Base-by-base conservation (phyloP, 2,888 invertebrate species). In the Coleophora deauratella region DNA sequence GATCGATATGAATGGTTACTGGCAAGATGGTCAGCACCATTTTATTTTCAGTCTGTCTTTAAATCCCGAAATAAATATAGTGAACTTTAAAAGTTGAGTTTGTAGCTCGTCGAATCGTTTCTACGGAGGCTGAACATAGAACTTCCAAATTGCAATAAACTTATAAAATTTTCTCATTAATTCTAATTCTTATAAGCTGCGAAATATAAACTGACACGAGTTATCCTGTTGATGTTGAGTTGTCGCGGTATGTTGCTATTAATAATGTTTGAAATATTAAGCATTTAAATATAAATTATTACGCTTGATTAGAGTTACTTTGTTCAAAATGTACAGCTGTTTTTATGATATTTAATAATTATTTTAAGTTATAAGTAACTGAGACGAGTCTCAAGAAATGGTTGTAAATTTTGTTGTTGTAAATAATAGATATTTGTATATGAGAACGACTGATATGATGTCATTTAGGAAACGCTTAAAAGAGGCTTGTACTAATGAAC, bases 371-470 rank as follows among this genome's bases (percentile, higher is more conserved):
- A 55, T 46, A 52, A 49, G 54, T 55, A 56, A 56, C 55, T 52
- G 53, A 61, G 57, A 59, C 50, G 54, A 59, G 54, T 67, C 57
- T 65, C 62, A 55, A 4, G 50, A 60, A 55, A 65, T 65, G 62
- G 60, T 70, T 72, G 64, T 72, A 70, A 62, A 63, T 60, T 70
- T 71, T 67, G 65, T 73, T 73, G 55, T 58, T 74, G 72, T 78
- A 76, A 62, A 76, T 79, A 78, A 56, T 63, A 65, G 41, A 37
- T 37, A 41, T 65, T 65, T 56, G 40, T 55, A 54, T 56, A 63
- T 53, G 59, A 60, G 60, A 68, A 68, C 63, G 72, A 73, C 74
- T 73, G 73, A 73, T 61, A 54, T 21, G 21, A 55, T 57, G 60
- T 60, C 64, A 65, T 57, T 56, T 50, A 51, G 44, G 57, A 21